A percentile compares a stretch with the other conserved stretches of the same genome.
phyloP scores from a whole-genome alignment of 2,797 vertebrate genomes.

The Acanthurus leucopareius region DNA sequence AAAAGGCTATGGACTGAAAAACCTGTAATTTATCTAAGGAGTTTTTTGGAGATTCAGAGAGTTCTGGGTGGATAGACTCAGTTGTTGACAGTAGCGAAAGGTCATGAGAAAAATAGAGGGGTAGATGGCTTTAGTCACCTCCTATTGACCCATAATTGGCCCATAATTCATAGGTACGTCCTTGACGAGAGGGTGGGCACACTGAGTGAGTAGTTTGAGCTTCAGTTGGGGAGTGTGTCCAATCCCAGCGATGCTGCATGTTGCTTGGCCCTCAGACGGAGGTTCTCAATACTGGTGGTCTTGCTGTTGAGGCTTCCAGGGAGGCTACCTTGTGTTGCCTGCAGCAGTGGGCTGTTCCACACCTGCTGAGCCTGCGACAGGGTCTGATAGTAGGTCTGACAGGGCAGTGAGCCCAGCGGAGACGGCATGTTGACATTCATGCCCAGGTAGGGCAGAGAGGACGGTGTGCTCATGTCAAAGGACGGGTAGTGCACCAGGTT shows the following conservation, averaged over 20 bases:
- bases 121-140: conserved; percentile 21
- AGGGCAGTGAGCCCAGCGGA: conserved; percentile 93
- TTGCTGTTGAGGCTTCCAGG: conserved; percentile 97
- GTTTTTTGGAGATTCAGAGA: not conserved
- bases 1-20: not conserved
- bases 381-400: conserved; percentile 98
- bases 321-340: conserved; percentile 83
- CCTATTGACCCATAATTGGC: not conserved
- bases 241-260: conserved; percentile 97
- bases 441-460: conserved; percentile 95
- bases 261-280: conserved; percentile 96
- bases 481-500: conserved; percentile 97
- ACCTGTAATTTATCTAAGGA: not conserved
- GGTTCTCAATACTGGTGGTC: conserved; percentile 98
- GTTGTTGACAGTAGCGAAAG: conserved; percentile 12
- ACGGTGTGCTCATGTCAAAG: conserved; percentile 92
- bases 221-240: conserved; percentile 96
- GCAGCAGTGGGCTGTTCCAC: conserved; percentile 95
- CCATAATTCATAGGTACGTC: conserved; percentile 9
- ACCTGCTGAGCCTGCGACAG: conserved; percentile 96
- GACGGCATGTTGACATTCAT: conserved; percentile 97
- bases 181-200: conserved; percentile 19
- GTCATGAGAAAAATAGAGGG: conserved; percentile 20
- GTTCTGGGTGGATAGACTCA: conserved; percentile 12
- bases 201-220: conserved; percentile 5